A percentile compares a stretch with the other conserved stretches of the same genome.
Evolutionary conservation across 2,888 invertebrate species (phyloP).

Genomic region (Sipunculus nudus): DNA sequence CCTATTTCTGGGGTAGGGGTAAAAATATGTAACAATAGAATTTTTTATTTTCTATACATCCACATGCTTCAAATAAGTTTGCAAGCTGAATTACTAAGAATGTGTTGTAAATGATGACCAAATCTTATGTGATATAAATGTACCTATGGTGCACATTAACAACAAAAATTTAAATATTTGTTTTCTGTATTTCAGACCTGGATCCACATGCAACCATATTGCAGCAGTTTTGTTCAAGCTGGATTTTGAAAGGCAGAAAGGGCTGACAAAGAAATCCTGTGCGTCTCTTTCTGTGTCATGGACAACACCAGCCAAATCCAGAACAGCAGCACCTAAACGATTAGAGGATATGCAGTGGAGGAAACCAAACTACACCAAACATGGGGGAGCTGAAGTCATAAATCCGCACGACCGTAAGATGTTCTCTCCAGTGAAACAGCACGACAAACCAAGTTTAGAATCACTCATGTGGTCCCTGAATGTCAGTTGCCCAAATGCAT

Average conservation of each 20-base stretch:
- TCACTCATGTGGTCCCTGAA: conserved; percentile 2
- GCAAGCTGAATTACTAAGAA: too few relatives aligned
- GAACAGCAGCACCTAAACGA: too few relatives aligned
- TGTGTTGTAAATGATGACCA: too few relatives aligned
- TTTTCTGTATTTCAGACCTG: not conserved
- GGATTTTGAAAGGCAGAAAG: conserved; percentile 3
- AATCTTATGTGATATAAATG: too few relatives aligned
- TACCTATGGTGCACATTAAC: too few relatives aligned
- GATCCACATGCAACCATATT: conserved; percentile 10
- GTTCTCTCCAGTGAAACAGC: not conserved
- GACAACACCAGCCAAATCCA: too few relatives aligned
- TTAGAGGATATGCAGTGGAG: too few relatives aligned
- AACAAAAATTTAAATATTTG: too few relatives aligned
- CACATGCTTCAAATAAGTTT: too few relatives aligned
- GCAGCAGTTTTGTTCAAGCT: conserved; percentile 13
- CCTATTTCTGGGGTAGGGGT: too few relatives aligned
- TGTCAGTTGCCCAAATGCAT: not conserved
- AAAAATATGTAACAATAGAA: too few relatives aligned
- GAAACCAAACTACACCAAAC: not conserved
- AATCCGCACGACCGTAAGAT: not conserved
- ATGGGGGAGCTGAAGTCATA: not conserved
- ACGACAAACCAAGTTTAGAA: not conserved
- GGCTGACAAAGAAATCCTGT: not conserved
- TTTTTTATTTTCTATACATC: too few relatives aligned
- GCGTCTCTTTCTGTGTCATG: not conserved